Evolutionary conservation across 2,888 invertebrate genomes (phyloP), one percentile per base, ranked within the genome.

Genomic region (Drosophila heteroneura): DNA sequence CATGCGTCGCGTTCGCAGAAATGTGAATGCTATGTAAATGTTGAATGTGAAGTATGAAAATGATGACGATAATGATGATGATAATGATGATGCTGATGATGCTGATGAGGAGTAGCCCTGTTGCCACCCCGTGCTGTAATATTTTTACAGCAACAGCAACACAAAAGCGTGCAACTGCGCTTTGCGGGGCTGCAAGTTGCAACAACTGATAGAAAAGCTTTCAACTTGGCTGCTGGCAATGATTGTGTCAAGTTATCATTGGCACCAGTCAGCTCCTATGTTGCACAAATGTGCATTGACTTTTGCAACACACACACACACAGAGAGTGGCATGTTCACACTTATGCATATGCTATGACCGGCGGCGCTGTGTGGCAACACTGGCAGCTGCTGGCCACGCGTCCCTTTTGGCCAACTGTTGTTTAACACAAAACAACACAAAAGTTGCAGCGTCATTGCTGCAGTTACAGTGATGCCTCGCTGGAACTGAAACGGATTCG

Each of bases 331-430:
- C 22, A n/a, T 26, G 22, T 26, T 19, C 14, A 22, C n/a, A 51
- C 33, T 41, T 57, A n/a, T 58, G 58, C 41, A 41, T 32, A 22
- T 41, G 22, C 26, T 22, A 74, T 74, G 74, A 47, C 74, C 69
- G 52, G 60, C 61, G 76, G 64, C 70, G 51, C 41, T 30, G 35
- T 44, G 51, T 59, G 63, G 68, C 75, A 75, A 60, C 63, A 22
- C 59, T 58, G 74, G 35, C 81, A 70, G 81, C 78, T 81, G 79
- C 81, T 61, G 72, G 54, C 57, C 75, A 76, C 77, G 77, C 76
- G 75, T 54, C 58, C 49, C 26, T 28, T 37, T 19, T 37, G 65
- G 70, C 90, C 90, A 85, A 87, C 90, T 84, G 84, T 89, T 81
- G 39, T 65, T 62, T 33, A 28, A 33, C 57, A 47, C 4, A 6